Percentiles rank a stretch among this genome's conserved stretches.
These are phyloP conservation scores for Myiothlypis chrysogaster DNA, from an alignment of 2,797 vertebrate species.

Conservation along the genomic window DNA sequence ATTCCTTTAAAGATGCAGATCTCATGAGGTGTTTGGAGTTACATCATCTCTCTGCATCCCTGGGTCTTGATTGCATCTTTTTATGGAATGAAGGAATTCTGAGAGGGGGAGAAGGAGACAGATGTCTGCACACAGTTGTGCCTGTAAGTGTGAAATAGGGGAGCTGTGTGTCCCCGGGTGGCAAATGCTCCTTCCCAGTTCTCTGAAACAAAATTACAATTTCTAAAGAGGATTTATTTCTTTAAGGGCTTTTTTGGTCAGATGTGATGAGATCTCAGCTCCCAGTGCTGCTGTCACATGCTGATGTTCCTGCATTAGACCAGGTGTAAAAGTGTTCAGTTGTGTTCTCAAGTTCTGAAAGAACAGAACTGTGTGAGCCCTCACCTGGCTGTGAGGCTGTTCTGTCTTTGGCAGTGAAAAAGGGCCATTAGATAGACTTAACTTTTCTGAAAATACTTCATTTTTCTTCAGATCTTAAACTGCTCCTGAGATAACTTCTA, in stretches of 20 bases:
- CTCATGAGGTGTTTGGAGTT: neutral
- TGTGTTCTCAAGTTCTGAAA: neutral
- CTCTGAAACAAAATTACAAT: neutral
- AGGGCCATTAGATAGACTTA: neutral
- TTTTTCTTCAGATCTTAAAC: neutral
- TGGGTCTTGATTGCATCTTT: neutral
- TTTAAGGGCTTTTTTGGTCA: neutral
- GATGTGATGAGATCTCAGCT: neutral
- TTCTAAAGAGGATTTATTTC: neutral
- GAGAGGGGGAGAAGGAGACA: neutral
- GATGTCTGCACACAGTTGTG: neutral
- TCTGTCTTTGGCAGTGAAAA: neutral
- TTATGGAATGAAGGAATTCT: neutral
- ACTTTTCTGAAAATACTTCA: neutral
- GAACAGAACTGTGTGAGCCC: neutral
- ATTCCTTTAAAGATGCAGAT: neutral
- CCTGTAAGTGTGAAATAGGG: neutral
- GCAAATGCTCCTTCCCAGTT: neutral
- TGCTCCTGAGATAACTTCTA: neutral
- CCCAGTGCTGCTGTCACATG: rapidly evolving
- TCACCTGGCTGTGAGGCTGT: neutral
- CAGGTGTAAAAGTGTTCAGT: neutral
- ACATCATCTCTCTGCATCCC: neutral
- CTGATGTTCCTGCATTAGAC: neutral
- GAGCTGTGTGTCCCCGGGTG: neutral